phyloP scores from a whole-genome alignment of 2,797 vertebrate genomes.

The Amazona ochrocephala region DNA sequence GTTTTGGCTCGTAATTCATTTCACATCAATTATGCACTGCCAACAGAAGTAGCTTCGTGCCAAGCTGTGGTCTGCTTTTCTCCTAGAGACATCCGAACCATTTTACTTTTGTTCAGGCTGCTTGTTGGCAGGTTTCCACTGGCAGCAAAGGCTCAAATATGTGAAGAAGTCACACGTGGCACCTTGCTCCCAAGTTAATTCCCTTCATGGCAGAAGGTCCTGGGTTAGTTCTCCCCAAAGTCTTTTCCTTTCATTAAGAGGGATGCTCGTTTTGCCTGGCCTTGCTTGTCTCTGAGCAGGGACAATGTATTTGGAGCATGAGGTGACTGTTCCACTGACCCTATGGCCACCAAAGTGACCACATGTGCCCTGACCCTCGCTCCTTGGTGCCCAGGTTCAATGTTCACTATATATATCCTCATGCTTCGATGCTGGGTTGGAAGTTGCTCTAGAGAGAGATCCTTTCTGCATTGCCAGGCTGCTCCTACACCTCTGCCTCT shows the following conservation, averaged over 20 bases:
- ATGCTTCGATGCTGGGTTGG: rapidly evolving
- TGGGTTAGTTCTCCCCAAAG: not conserved
- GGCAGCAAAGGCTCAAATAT: not conserved
- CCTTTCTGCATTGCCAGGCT: not conserved
- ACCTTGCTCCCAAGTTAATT: not conserved
- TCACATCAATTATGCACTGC: constrained; percentile 46
- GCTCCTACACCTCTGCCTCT: not conserved
- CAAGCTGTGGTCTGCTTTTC: constrained; percentile 21
- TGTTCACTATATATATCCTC: rapidly evolving
- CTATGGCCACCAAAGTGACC: rapidly evolving
- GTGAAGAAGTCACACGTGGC: rapidly evolving
- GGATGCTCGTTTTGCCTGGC: not conserved
- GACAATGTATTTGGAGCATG: not conserved
- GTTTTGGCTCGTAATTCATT: constrained; percentile 40
- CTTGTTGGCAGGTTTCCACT: not conserved
- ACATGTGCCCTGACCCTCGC: rapidly evolving
- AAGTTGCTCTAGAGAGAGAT: rapidly evolving
- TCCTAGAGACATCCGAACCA: not conserved
- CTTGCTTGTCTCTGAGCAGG: not conserved
- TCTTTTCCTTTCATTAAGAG: not conserved
- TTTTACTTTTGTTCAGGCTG: not conserved
- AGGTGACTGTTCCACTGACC: rapidly evolving
- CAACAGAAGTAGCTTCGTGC: not conserved
- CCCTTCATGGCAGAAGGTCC: rapidly evolving
- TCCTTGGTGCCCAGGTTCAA: not conserved